phyloP scores from a whole-genome alignment of 2,797 vertebrate species.

The Sebastes iracundus region DNA sequence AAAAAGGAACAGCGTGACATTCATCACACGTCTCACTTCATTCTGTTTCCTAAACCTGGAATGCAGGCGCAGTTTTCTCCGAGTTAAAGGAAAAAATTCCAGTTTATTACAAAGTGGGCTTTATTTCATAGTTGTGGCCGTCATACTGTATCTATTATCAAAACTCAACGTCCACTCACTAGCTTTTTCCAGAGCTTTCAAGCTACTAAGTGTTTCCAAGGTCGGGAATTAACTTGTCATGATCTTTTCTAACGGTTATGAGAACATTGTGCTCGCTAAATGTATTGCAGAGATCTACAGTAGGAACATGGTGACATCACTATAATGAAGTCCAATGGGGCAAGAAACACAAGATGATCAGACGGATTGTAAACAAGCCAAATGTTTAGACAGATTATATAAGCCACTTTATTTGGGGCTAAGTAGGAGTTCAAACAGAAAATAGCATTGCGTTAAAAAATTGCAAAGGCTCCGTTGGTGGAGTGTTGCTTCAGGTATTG shows the following conservation, averaged over 20 bases:
- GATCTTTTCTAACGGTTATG: neutral
- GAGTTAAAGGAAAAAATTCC: constrained; percentile 21
- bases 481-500: neutral
- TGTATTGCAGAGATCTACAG: neutral
- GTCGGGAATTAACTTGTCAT: neutral
- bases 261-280: neutral
- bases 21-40: constrained; percentile 32
- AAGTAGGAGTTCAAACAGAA: neutral
- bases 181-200: constrained; percentile 32
- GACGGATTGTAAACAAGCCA: neutral
- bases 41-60: constrained; percentile 30
- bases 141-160: neutral
- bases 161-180: constrained; percentile 13
- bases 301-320: neutral
- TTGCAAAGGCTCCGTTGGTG: accelerated
- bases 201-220: constrained; percentile 11
- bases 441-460: neutral
- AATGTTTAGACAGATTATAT: neutral
- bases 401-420: neutral
- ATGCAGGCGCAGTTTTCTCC: neutral
- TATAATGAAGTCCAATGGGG: neutral
- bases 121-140: constrained; percentile 17
- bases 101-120: constrained; percentile 10
- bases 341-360: neutral
- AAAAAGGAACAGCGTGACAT: constrained; percentile 51